These are phyloP conservation scores for Neuroscelio doddi DNA, from an alignment of 2,888 invertebrate species.

Conservation along the genomic window DNA sequence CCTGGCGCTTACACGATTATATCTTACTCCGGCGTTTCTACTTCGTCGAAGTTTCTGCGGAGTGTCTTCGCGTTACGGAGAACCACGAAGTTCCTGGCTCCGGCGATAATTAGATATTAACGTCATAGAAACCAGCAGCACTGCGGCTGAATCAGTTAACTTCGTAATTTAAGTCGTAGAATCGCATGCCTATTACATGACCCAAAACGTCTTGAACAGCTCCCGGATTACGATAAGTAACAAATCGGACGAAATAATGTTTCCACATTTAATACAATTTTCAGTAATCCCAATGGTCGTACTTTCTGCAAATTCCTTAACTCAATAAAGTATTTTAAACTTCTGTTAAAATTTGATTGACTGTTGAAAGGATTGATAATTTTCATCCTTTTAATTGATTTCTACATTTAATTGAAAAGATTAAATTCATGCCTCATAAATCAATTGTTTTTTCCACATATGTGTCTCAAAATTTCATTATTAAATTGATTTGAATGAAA, in stretches of 20 bases:
- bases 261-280: too few species aligned
- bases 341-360: too few species aligned
- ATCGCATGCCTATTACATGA: conserved; percentile 9
- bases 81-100: conserved; percentile 22
- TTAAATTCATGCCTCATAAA: too few species aligned
- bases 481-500: too few species aligned
- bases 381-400: too few species aligned
- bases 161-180: conserved; percentile 24
- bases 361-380: too few species aligned
- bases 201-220: conserved; percentile 2
- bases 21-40: conserved; percentile 27
- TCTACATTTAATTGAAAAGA: too few species aligned
- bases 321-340: too few species aligned
- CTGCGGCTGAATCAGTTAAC: conserved; percentile 28
- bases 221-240: conserved; percentile 4
- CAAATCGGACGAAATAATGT: background rate
- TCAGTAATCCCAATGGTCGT: too few species aligned
- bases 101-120: conserved; percentile 37
- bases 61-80: conserved; percentile 25
- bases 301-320: too few species aligned
- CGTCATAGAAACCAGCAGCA: conserved; percentile 27
- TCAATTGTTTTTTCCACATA: too few species aligned
- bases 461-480: too few species aligned
- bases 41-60: conserved; percentile 32
- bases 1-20: conserved; percentile 26